Conservation (phyloP, 2,797 vertebrate species). For the Synaphobranchus kaupii region DNA sequence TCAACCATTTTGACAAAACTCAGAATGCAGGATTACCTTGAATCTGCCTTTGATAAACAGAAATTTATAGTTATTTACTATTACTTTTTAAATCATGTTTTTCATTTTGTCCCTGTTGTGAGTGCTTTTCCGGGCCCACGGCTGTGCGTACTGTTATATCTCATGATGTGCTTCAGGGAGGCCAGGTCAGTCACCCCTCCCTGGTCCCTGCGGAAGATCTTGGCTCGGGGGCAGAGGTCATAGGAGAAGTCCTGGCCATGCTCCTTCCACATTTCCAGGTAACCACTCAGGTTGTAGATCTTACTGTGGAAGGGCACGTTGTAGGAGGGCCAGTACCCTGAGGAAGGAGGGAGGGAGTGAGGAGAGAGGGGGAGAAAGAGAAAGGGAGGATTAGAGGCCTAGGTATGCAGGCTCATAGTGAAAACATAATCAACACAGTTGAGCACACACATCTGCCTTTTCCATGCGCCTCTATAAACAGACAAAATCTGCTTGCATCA, state of each 20-base stretch:
- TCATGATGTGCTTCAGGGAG: constrained; percentile 87
- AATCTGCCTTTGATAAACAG: no score
- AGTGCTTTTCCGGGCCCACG: not conserved
- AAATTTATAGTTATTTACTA: no score
- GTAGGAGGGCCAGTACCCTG: constrained; percentile 93
- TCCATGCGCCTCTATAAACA: not conserved
- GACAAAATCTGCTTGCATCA: not conserved
- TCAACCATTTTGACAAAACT: not conserved
- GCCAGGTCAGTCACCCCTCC: constrained; percentile 75
- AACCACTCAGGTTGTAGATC: constrained; percentile 85
- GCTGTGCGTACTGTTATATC: constrained; percentile 85
- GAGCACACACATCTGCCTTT: not conserved
- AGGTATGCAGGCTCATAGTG: not conserved
- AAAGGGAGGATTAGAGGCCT: not conserved
- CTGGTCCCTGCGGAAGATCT: constrained; percentile 89
- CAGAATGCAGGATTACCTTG: no score
- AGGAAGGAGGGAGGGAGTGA: not conserved
- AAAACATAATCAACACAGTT: not conserved
- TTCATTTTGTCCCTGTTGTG: not conserved
- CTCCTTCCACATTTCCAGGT: constrained; percentile 71
- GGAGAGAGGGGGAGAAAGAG: not conserved
- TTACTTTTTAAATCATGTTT: not conserved
- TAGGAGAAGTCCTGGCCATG: constrained; percentile 85
- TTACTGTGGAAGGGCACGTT: constrained; percentile 85
- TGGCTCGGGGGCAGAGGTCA: constrained; percentile 85